phyloP scores from a whole-genome alignment of 2,888 invertebrate genomes.

The Drosophila flavopinicola region DNA sequence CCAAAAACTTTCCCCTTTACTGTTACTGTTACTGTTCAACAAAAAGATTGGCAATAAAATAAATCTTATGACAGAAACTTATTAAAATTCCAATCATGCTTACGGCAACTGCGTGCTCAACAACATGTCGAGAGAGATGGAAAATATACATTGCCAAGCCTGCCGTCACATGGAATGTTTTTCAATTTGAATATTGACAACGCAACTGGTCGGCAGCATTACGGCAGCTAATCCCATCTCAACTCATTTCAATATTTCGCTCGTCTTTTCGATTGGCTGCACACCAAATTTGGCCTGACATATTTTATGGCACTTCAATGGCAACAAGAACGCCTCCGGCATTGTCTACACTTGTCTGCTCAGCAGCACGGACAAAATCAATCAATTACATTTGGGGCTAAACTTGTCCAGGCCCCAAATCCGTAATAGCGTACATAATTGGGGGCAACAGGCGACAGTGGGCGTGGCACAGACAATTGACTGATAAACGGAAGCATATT shows the following conservation, averaged over 20 bases:
- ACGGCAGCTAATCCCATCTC: conserved; percentile 16
- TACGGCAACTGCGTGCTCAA: conserved; percentile 29
- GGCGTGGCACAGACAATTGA: conserved; percentile 26
- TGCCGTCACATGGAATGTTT: conserved; percentile 56
- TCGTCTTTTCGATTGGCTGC: conserved; percentile 18
- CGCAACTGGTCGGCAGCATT: conserved; percentile 28
- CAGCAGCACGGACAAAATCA: conserved; percentile 48
- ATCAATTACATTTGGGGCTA: conserved; percentile 49
- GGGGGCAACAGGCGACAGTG: conserved; percentile 2
- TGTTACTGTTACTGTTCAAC: no score
- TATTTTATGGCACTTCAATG: conserved; percentile 48
- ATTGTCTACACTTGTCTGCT: conserved; percentile 47
- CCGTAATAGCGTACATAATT: conserved; percentile 10
- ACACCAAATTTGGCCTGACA: conserved; percentile 28
- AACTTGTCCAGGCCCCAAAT: conserved; percentile 19
- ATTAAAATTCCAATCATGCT: conserved; percentile 73
- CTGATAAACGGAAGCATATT: conserved; percentile 32
- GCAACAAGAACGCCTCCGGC: conserved; percentile 23
- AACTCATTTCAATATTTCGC: conserved; percentile 38
- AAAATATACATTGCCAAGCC: conserved; percentile 2
- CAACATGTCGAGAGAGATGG: conserved; percentile 21
- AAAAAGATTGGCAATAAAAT: conserved; percentile 37
- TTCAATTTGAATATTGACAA: conserved; percentile 71
- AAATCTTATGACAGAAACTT: conserved; percentile 49
- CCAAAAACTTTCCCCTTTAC: conserved; percentile 9